Conservation (phyloP, 2,113 vertebrate species). For the Pseudonaja textilis region DNA sequence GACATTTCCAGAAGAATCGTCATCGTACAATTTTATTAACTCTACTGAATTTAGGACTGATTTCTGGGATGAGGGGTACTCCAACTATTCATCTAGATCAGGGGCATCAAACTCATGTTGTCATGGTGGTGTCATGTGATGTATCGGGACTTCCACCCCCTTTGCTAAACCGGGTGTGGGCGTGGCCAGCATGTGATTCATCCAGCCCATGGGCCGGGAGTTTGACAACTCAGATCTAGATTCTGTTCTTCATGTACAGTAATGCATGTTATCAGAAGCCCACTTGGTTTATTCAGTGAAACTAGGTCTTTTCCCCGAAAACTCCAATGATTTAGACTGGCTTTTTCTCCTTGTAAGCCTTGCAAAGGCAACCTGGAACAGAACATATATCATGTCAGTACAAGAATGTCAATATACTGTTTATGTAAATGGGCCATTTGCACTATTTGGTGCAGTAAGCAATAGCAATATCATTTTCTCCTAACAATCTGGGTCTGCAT, state of each 20-base stretch:
- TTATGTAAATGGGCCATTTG: slow-evolving; percentile 27
- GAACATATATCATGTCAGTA: not conserved
- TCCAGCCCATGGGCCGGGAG: no score
- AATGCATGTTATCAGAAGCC: slow-evolving; percentile 40
- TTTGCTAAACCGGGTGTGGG: no score
- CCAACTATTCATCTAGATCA: not conserved
- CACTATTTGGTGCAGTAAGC: slow-evolving; percentile 37
- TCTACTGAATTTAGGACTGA: slow-evolving; percentile 15
- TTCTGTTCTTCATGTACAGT: not conserved
- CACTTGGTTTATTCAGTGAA: slow-evolving; percentile 40
- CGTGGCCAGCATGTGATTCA: no score
- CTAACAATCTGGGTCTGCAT: not conserved
- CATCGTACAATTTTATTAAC: not conserved
- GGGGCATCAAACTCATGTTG: no score
- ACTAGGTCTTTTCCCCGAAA: slow-evolving; percentile 10
- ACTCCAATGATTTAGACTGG: slow-evolving; percentile 28
- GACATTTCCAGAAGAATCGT: not conserved
- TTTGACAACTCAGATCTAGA: no score
- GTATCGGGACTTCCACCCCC: no score
- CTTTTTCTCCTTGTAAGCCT: slow-evolving; percentile 32
- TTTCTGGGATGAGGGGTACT: not conserved
- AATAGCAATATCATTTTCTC: not conserved
- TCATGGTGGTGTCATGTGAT: no score
- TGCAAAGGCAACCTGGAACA: slow-evolving; percentile 11
- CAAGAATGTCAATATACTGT: not conserved